Conservation (phyloP, 2,888 invertebrate species). For the Tenthredo distinguenda region DNA sequence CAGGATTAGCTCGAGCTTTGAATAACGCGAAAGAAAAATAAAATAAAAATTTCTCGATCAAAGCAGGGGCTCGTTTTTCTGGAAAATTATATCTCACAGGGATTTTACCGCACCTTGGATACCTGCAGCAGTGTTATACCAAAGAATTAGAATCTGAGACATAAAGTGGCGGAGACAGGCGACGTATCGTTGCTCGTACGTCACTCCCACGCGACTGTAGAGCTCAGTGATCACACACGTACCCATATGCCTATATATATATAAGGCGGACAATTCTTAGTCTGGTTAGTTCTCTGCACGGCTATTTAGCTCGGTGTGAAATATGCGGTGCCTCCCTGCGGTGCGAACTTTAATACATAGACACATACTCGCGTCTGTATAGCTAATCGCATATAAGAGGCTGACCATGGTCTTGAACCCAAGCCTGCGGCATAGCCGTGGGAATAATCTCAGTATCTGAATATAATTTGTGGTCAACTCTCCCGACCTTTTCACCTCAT, state of each 20-base stretch:
- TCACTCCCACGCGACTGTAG: constrained; percentile 71
- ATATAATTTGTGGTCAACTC: constrained; percentile 34
- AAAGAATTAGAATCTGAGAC: background rate
- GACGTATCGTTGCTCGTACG: constrained; percentile 71
- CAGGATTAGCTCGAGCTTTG: background rate
- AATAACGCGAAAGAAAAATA: background rate
- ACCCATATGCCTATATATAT: background rate
- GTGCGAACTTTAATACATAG: constrained; percentile 68
- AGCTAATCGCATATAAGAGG: constrained; percentile 65
- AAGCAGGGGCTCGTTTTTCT: background rate
- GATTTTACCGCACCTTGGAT: background rate
- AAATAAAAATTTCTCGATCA: background rate
- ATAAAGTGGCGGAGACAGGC: constrained; percentile 59
- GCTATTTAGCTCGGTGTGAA: constrained; percentile 59
- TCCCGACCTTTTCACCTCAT: constrained; percentile 25
- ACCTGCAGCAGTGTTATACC: background rate
- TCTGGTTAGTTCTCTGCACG: constrained; percentile 45
- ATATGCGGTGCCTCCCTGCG: constrained; percentile 68
- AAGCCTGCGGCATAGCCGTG: constrained; percentile 23
- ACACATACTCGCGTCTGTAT: background rate
- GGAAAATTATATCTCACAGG: background rate
- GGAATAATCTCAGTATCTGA: constrained; percentile 29
- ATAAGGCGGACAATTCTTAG: constrained; percentile 32
- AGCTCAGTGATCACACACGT: constrained; percentile 60
- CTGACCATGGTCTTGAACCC: background rate